A percentile compares a stretch with the other conserved stretches of the same genome.
Evolutionary conservation across 2,888 invertebrate genomes (phyloP).

Genomic region (Trichogramma evanescens): DNA sequence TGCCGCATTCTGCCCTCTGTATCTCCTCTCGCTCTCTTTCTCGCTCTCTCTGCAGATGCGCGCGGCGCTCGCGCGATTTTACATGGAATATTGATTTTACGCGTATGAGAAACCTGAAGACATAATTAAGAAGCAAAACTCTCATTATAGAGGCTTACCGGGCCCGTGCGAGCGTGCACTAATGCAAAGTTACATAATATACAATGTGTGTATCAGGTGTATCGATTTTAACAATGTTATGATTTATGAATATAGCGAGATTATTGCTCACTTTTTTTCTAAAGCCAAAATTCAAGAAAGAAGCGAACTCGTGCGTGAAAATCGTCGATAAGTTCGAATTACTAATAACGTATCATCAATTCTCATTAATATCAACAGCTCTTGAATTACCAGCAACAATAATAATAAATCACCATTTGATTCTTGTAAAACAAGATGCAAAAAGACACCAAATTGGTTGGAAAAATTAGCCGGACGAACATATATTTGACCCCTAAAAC

Average conservation of each 20-base stretch:
- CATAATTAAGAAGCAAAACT: conserved; percentile 20
- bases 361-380: too few relatives aligned
- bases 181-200: conserved; percentile 8
- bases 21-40: too few relatives aligned
- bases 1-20: background rate
- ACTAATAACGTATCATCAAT: too few relatives aligned
- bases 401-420: too few relatives aligned
- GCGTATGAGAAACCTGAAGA: conserved; percentile 14
- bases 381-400: too few relatives aligned
- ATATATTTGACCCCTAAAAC: too few relatives aligned
- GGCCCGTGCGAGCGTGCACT: background rate
- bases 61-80: background rate
- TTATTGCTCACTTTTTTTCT: too few relatives aligned
- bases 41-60: background rate
- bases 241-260: too few relatives aligned
- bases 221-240: background rate
- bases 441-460: too few relatives aligned
- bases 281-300: too few relatives aligned
- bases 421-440: too few relatives aligned
- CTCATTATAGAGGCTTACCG: conserved; percentile 7
- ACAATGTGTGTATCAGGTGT: conserved; percentile 7
- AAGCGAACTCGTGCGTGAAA: background rate
- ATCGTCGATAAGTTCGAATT: background rate
- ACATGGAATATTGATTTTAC: conserved; percentile 17
- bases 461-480: too few relatives aligned